Evolutionary conservation across 2,888 invertebrate genomes (phyloP).

Genomic region (Hirudinaria manillensis): DNA sequence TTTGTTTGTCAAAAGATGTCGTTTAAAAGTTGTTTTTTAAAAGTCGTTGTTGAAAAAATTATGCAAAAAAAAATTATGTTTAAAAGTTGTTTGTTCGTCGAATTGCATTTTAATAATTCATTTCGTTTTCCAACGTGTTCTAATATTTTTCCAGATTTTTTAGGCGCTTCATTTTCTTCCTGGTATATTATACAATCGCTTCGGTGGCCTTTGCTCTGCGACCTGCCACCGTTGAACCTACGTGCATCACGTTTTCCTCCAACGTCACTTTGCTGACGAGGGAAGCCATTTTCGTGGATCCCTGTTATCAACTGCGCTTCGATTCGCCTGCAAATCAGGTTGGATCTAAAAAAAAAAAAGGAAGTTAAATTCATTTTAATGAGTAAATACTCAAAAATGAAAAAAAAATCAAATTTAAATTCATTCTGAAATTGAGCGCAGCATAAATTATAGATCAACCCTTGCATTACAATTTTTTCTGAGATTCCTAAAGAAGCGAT

Average conservation of each 20-base stretch:
- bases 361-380: background rate
- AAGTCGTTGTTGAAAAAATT: background rate
- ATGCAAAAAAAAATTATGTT: background rate
- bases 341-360: constrained; percentile 30
- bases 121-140: background rate
- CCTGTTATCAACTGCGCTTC: constrained; percentile 49
- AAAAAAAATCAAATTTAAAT: too few relatives aligned
- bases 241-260: background rate
- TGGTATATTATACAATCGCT: constrained; percentile 81
- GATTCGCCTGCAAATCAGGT: constrained; percentile 46
- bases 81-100: background rate
- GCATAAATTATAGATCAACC: too few relatives aligned
- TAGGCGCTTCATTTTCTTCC: constrained; percentile 81
- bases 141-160: constrained; percentile 67
- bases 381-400: background rate
- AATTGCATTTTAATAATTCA: too few relatives aligned
- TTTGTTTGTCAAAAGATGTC: background rate
- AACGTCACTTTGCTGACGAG: background rate
- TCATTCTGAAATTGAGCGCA: too few relatives aligned
- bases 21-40: background rate
- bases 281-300: constrained; percentile 40
- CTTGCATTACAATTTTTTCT: too few relatives aligned
- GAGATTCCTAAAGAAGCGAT: too few relatives aligned
- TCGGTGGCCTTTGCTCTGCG: constrained; percentile 79
- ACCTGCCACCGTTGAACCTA: constrained; percentile 57